Conservation (phyloP, 2,113 vertebrate species). For the Peromyscus californicus region DNA sequence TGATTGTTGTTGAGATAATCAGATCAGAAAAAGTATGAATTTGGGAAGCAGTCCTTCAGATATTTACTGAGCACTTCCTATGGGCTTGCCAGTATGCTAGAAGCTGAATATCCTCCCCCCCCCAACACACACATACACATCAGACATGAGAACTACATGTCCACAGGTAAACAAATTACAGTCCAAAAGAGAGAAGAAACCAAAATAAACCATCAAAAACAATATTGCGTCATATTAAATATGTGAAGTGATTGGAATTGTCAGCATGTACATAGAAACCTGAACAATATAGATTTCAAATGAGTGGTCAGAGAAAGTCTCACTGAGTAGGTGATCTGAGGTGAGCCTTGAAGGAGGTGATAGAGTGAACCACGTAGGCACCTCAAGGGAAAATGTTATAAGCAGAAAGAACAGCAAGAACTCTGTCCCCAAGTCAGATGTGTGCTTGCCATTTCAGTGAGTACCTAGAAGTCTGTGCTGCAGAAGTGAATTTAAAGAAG, state of each 20-base stretch:
- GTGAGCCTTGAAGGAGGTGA: neutral
- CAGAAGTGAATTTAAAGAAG: neutral
- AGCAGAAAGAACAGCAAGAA: neutral
- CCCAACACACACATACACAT: neutral
- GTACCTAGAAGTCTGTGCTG: neutral
- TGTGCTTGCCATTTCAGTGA: neutral
- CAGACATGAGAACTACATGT: neutral
- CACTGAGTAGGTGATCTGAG: neutral
- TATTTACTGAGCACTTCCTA: neutral
- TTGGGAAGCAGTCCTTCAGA: neutral
- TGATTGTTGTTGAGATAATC: slow-evolving; percentile 7
- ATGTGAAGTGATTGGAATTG: neutral
- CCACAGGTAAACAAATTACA: neutral
- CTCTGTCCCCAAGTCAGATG: neutral
- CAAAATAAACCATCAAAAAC: slow-evolving; percentile 41
- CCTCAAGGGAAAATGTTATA: neutral
- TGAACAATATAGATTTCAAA: neutral
- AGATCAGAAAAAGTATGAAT: neutral
- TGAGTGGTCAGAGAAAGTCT: neutral
- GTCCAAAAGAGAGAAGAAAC: neutral
- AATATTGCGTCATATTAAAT: neutral
- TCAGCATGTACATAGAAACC: neutral
- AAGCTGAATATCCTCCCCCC: neutral
- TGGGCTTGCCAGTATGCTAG: neutral
- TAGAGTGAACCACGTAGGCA: neutral